phyloP scores from a whole-genome alignment of 2,113 vertebrate species.

The Sisor rabdophorus region DNA sequence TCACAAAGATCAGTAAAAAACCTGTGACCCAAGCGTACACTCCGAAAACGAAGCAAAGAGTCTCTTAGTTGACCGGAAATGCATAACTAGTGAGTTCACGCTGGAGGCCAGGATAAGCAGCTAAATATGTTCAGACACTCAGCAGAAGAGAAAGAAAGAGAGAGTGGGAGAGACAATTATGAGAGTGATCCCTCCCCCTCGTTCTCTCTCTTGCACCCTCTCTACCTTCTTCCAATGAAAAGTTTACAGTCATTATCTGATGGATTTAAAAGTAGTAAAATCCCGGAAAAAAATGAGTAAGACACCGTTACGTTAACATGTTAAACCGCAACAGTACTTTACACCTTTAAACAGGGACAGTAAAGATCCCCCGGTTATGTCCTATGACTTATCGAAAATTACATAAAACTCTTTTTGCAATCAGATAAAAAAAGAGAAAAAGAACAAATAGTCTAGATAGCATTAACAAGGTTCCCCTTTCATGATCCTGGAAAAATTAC shows the following conservation, averaged over 20 bases:
- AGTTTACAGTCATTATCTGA: neutral
- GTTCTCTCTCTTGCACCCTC: too few relatives aligned
- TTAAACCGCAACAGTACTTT: neutral
- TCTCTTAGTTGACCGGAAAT: neutral
- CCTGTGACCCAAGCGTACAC: slow-evolving; percentile 27
- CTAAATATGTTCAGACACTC: neutral
- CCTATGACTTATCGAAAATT: slow-evolving; percentile 32
- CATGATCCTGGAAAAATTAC: neutral
- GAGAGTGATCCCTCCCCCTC: too few relatives aligned
- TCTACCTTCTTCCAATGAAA: too few relatives aligned
- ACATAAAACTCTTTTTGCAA: slow-evolving; percentile 24
- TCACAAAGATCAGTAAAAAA: slow-evolving; percentile 28
- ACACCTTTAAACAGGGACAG: neutral
- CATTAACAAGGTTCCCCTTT: neutral
- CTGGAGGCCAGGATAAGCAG: neutral
- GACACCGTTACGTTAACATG: neutral
- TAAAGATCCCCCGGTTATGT: neutral
- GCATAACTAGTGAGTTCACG: neutral
- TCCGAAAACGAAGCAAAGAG: neutral
- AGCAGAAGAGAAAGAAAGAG: slow-evolving; percentile 5
- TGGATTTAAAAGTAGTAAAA: neutral
- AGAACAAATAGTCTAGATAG: neutral
- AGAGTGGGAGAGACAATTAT: slow-evolving; percentile 26
- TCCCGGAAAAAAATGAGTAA: neutral
- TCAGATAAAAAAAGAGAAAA: neutral